Conservation (phyloP, 2,888 invertebrate species). For the Noctua janthe region DNA sequence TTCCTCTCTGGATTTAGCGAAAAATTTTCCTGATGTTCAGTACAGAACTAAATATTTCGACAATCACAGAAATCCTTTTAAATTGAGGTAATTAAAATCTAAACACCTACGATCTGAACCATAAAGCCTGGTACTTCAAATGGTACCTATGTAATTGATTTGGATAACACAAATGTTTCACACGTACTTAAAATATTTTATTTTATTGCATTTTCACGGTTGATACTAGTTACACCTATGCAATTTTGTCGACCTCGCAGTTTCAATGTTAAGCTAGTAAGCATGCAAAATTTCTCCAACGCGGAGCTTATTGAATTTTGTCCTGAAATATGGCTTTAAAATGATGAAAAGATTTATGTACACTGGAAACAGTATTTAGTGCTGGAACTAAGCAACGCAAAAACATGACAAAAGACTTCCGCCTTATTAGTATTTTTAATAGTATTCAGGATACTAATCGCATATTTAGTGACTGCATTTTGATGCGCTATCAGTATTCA, state of each 20-base stretch:
- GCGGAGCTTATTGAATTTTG: slow-evolving; percentile 11
- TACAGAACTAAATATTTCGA: neutral
- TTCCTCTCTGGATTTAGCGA: slow-evolving; percentile 18
- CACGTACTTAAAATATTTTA: slow-evolving; percentile 30
- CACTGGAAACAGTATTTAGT: slow-evolving; percentile 2
- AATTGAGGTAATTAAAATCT: neutral
- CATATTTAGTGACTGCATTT: slow-evolving; percentile 50
- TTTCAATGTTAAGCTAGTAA: slow-evolving; percentile 14
- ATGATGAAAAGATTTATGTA: slow-evolving; percentile 23
- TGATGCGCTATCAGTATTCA: slow-evolving; percentile 59
- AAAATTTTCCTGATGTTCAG: slow-evolving; percentile 8
- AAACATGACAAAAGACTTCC: slow-evolving; percentile 26
- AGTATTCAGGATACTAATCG: slow-evolving; percentile 34
- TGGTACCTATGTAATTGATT: slow-evolving; percentile 46
- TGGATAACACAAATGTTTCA: slow-evolving; percentile 19
- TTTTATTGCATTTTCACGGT: slow-evolving; percentile 44
- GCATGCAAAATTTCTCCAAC: slow-evolving; percentile 39
- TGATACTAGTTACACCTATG: slow-evolving; percentile 11
- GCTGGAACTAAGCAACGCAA: slow-evolving; percentile 9
- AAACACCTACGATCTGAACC: neutral
- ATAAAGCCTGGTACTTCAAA: slow-evolving; percentile 5
- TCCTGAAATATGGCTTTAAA: slow-evolving; percentile 1
- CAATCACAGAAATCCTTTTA: neutral
- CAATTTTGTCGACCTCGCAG: slow-evolving; percentile 30
- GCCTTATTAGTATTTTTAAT: slow-evolving; percentile 56